Evolutionary conservation across 2,113 vertebrate genomes (phyloP).

Genomic region (Proteles cristata): DNA sequence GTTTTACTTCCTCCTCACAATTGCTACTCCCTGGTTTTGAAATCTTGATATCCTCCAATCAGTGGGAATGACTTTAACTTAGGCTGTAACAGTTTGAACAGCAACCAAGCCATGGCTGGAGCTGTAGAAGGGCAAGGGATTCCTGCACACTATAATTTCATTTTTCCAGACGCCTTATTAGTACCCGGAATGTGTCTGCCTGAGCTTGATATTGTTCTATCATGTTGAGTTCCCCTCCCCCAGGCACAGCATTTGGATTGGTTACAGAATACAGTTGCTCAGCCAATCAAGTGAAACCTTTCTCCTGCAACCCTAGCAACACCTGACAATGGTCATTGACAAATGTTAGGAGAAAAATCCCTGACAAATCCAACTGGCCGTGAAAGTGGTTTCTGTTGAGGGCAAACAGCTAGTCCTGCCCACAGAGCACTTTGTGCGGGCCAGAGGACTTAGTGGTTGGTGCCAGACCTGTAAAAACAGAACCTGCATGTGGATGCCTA

Average conservation of each 20-base stretch:
- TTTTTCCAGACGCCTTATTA: slow-evolving; percentile 75
- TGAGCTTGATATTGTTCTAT: slow-evolving; percentile 73
- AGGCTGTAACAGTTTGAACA: slow-evolving; percentile 30
- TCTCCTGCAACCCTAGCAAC: slow-evolving; percentile 70
- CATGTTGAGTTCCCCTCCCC: slow-evolving; percentile 49
- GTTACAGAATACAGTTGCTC: slow-evolving; percentile 47
- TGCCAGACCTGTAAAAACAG: neutral
- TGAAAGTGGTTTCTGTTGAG: slow-evolving; percentile 17
- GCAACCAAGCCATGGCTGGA: slow-evolving; percentile 20
- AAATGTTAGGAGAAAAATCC: slow-evolving; percentile 61
- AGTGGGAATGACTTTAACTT: slow-evolving; percentile 58
- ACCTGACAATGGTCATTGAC: slow-evolving; percentile 67
- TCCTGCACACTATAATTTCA: slow-evolving; percentile 66
- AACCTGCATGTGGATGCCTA: neutral
- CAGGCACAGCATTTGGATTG: slow-evolving; percentile 68
- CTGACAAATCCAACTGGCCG: slow-evolving; percentile 1
- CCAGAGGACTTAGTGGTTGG: neutral
- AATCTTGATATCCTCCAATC: slow-evolving; percentile 67
- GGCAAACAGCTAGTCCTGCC: neutral
- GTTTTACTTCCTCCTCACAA: slow-evolving; percentile 80
- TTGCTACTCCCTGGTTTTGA: slow-evolving; percentile 66
- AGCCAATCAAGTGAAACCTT: slow-evolving; percentile 68
- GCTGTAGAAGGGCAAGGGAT: slow-evolving; percentile 5
- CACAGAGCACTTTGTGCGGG: slow-evolving; percentile 7
- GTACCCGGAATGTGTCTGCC: slow-evolving; percentile 70